Conservation (phyloP, 2,797 vertebrate genomes). For the Stomatorhinus walkeri region DNA sequence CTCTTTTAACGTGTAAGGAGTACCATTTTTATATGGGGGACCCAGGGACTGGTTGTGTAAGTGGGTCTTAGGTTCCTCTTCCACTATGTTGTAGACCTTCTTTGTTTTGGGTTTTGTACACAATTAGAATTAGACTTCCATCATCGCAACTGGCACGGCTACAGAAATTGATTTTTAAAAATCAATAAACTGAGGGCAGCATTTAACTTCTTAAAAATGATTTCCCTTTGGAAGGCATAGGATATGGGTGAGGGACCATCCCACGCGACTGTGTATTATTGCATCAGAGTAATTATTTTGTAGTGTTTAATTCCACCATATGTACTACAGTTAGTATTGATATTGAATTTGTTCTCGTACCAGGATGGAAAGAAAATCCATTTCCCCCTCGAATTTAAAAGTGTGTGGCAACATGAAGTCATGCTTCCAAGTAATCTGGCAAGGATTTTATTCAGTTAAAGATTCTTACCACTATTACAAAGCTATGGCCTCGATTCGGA, state of each 20-base stretch:
- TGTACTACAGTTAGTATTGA: slow-evolving; percentile 3
- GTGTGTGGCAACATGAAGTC: neutral
- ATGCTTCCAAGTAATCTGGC: neutral
- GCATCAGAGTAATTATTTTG: slow-evolving; percentile 7
- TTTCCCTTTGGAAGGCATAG: slow-evolving; percentile 3
- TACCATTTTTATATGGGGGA: neutral
- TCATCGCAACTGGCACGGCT: neutral
- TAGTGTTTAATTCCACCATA: slow-evolving; percentile 1
- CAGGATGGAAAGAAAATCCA: neutral
- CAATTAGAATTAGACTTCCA: neutral
- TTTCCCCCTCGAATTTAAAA: neutral
- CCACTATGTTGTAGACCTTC: neutral
- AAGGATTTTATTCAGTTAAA: neutral
- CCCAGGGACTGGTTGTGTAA: neutral
- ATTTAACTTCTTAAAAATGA: slow-evolving; percentile 8
- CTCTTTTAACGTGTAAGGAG: neutral
- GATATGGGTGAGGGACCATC: neutral
- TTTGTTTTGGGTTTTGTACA: neutral
- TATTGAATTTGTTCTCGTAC: neutral
- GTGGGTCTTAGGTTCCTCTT: neutral
- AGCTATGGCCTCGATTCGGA: neutral
- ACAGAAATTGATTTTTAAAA: slow-evolving; percentile 1
- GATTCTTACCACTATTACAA: neutral
- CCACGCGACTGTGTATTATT: neutral
- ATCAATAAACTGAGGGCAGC: slow-evolving; percentile 3